A percentile compares a stretch with the other conserved stretches of the same genome.
phyloP scores from a whole-genome alignment of 2,888 invertebrate genomes.

The Malachius bipustulatus region DNA sequence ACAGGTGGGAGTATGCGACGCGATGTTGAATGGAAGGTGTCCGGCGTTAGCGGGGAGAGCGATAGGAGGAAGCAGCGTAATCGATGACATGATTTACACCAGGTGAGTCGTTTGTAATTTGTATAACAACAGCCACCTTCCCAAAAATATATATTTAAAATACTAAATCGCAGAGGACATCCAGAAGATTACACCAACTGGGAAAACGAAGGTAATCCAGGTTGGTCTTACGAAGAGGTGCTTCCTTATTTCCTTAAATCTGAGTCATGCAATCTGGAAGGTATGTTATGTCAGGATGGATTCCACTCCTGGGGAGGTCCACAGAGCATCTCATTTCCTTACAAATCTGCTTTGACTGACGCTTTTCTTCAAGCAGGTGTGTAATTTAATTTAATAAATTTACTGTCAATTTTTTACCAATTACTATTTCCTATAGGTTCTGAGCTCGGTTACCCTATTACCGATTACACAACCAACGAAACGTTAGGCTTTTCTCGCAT shows the following conservation, averaged over 20 bases:
- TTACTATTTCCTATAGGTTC: conserved; percentile 45
- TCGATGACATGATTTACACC: conserved; percentile 11
- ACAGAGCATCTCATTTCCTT: conserved; percentile 9
- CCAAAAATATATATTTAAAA: too few relatives aligned
- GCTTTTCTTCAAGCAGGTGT: conserved; percentile 10
- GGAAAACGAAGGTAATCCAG: conserved; percentile 10
- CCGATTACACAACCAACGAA: conserved; percentile 73
- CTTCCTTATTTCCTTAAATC: conserved; percentile 12
- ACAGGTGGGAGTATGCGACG: conserved; percentile 42
- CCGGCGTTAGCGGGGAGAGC: conserved; percentile 11
- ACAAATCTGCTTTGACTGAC: conserved; percentile 7
- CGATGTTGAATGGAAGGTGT: conserved; percentile 27
- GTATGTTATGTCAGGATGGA: conserved; percentile 2
- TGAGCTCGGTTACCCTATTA: conserved; percentile 80
- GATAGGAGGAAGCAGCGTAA: conserved; percentile 10
- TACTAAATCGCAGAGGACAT: conserved; percentile 10
- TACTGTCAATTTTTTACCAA: not conserved
- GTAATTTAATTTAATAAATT: conserved; percentile 2
- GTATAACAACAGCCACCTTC: too few relatives aligned
- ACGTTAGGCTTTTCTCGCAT: conserved; percentile 81
- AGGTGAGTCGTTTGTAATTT: too few relatives aligned
- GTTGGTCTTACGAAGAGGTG: conserved; percentile 14
- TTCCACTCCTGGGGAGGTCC: conserved; percentile 8
- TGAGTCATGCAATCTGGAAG: conserved; percentile 9
- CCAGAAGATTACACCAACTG: conserved; percentile 23